Conservation (phyloP, 2,113 vertebrate species). For the Cololabis saira region DNA sequence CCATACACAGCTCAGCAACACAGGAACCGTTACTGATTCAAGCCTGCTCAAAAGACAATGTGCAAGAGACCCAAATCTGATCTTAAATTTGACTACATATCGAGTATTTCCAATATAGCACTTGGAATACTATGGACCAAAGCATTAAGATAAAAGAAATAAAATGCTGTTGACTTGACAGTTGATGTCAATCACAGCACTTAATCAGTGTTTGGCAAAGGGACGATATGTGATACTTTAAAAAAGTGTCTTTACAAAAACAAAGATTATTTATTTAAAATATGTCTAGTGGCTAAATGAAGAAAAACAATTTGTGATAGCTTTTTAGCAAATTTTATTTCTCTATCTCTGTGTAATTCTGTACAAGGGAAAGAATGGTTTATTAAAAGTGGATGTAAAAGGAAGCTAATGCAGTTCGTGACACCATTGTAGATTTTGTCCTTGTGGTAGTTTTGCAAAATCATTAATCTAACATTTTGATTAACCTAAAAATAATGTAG, state of each 20-base stretch:
- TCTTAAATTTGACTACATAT: conserved; percentile 81
- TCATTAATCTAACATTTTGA: background rate
- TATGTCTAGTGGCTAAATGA: conserved; percentile 97
- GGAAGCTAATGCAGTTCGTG: conserved; percentile 25
- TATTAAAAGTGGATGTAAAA: conserved; percentile 37
- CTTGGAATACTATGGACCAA: conserved; percentile 64
- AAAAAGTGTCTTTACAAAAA: conserved; percentile 97
- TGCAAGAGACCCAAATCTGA: conserved; percentile 87
- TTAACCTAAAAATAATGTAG: background rate
- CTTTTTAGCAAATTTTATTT: conserved; percentile 88
- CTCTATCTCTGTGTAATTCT: conserved; percentile 74
- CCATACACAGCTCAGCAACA: conserved; percentile 95
- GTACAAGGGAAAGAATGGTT: conserved; percentile 79
- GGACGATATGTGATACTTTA: conserved; percentile 95
- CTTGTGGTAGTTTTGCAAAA: background rate
- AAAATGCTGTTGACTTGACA: conserved; percentile 55
- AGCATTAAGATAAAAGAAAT: conserved; percentile 45
- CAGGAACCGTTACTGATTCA: conserved; percentile 98
- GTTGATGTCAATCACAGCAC: conserved; percentile 42
- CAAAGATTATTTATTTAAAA: conserved; percentile 99
- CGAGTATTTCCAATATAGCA: conserved; percentile 58
- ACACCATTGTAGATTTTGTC: conserved; percentile 12
- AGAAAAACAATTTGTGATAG: conserved; percentile 93
- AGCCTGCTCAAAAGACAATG: conserved; percentile 86
- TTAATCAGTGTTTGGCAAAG: conserved; percentile 77